Conservation (phyloP, 2,888 invertebrate genomes). For the Proisotoma minuta region DNA sequence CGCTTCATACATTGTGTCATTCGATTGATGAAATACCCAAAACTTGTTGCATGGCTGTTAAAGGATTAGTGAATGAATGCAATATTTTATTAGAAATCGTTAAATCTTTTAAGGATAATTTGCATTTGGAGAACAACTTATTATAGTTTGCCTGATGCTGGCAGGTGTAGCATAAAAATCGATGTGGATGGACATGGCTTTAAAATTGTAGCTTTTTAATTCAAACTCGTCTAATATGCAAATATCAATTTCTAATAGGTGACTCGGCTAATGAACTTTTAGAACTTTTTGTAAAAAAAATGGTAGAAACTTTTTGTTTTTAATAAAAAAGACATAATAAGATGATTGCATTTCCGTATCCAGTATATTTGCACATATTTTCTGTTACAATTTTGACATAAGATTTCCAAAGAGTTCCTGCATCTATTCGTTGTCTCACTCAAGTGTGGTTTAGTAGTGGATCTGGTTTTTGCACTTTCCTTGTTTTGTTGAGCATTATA, state of each 20-base stretch:
- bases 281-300: too few species aligned
- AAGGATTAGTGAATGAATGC: neutral
- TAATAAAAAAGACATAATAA: too few species aligned
- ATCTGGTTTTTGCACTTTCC: slow-evolving; percentile 44
- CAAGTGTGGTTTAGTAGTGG: too few species aligned
- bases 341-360: too few species aligned
- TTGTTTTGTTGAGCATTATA: too few species aligned
- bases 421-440: too few species aligned
- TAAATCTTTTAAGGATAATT: neutral
- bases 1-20: slow-evolving; percentile 1
- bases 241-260: neutral
- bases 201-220: neutral
- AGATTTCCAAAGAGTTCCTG: neutral
- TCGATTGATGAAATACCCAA: neutral
- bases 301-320: too few species aligned
- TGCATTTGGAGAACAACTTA: neutral
- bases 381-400: neutral
- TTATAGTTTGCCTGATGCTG: neutral
- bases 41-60: neutral
- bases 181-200: too few species aligned
- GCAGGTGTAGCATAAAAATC: neutral
- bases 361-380: too few species aligned
- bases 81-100: slow-evolving; percentile 1
- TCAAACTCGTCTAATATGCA: neutral
- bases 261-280: neutral